Evolutionary conservation across 2,113 vertebrate genomes (phyloP).

Genomic region (Vulpes vulpes): DNA sequence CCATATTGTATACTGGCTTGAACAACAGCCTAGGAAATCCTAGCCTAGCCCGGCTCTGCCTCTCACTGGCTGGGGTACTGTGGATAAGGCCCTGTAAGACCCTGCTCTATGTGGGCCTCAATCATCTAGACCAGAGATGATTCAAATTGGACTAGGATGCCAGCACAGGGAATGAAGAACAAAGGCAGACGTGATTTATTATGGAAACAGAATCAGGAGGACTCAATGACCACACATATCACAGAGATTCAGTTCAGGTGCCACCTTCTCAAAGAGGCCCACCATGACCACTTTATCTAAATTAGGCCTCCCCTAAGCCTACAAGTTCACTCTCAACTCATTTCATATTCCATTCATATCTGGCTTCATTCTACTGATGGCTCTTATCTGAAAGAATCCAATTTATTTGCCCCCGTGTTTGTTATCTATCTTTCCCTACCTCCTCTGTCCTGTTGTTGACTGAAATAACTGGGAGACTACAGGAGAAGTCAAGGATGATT

Average conservation of each 20-base stretch:
- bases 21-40: not conserved
- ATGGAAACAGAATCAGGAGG: not conserved
- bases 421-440: not conserved
- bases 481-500: not conserved
- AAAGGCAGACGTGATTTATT: not conserved
- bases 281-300: not conserved
- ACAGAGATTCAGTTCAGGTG: not conserved
- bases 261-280: conserved; percentile 20
- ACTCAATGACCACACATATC: not conserved
- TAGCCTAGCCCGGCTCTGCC: not conserved
- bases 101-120: not conserved
- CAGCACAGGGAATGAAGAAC: not conserved
- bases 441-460: not conserved
- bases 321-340: not conserved
- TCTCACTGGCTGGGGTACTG: not conserved
- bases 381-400: conserved; percentile 8
- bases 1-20: not conserved
- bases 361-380: not conserved
- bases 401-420: not conserved
- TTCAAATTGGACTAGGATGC: not conserved
- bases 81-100: not conserved
- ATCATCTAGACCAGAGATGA: not conserved
- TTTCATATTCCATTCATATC: conserved; percentile 10
- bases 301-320: not conserved
- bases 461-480: not conserved